Base-by-base conservation (phyloP, 2,797 vertebrate genomes). In the Eulemur albifrons region DNA sequence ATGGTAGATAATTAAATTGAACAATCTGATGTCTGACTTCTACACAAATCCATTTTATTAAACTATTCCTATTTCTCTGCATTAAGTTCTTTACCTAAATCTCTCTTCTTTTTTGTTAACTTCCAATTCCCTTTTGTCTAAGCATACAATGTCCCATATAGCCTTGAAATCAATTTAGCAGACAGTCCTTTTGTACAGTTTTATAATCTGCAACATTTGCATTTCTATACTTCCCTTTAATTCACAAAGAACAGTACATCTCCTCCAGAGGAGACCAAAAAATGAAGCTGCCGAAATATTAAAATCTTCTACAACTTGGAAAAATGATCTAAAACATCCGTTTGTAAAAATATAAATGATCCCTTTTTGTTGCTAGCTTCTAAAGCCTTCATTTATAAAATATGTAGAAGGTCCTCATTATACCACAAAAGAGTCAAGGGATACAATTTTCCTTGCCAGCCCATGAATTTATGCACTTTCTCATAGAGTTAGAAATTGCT, bases 91-190 rank as follows among this genome's bases (percentile, higher is more conserved):
- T 97, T 96, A 97, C 82, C 81, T 92, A 97, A 98, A 97, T 97
- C 82, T 94, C 82, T 94, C 70, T 86, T 95, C 75, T 88, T 98
- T 97, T 97, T 91, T 94, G 96, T 98, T 97, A 98, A 97, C 82
- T 97, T 97, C 89, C 97, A 97, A 95, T 98, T 98, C 97, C 89
- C 93, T 95, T 98, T 98, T 98, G 97, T 98, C 97, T 98, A 98
- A 98, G 88, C 32, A 84, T 95, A 96, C 95, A 98, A 97, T 97
- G 94, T 98, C 96, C 96, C 91, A 90, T 94, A 97, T 97, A 98
- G 97, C 97, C 98, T 98, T 98, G 97, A 98, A 98, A 98, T 98
- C 98, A 98, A 98, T 98, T 98, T 98, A 98, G 97, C 95, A 98
- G 97, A 96, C 92, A 92, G 77, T 93, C 65, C 94, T 97, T 98